Percentiles rank a stretch among this genome's conserved stretches.
Evolutionary conservation across 2,113 vertebrate species (phyloP).

Genomic region (Lynx canadensis): DNA sequence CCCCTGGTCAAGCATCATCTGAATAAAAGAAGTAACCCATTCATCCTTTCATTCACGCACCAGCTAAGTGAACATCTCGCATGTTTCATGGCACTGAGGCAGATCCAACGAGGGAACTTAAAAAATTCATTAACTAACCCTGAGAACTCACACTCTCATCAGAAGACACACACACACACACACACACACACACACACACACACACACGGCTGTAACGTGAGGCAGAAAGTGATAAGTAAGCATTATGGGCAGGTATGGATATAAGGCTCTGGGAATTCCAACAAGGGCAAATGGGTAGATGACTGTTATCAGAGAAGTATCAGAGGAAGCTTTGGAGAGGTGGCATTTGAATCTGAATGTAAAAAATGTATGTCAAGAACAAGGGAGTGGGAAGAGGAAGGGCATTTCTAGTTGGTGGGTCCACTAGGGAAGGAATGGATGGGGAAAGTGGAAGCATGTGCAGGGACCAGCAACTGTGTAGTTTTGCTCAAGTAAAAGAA

Average conservation of each 20-base stretch:
- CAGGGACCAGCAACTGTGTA: neutral
- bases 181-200: neutral
- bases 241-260: neutral
- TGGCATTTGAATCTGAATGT: neutral
- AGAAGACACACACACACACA: neutral
- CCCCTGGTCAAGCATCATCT: neutral
- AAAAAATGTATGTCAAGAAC: neutral
- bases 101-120: neutral
- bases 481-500: neutral
- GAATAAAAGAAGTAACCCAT: conserved; percentile 28
- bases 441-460: neutral
- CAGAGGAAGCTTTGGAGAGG: neutral
- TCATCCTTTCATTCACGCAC: neutral
- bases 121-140: neutral
- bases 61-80: neutral
- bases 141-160: neutral
- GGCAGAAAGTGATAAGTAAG: neutral
- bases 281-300: neutral
- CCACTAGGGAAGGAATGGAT: neutral
- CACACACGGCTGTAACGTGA: neutral
- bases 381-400: neutral
- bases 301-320: conserved; percentile 9
- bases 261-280: neutral
- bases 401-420: neutral
- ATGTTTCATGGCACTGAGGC: neutral